Evolutionary conservation across 2,113 vertebrate genomes (phyloP), one percentile per base, ranked within the genome.

Genomic region (Promerops cafer): DNA sequence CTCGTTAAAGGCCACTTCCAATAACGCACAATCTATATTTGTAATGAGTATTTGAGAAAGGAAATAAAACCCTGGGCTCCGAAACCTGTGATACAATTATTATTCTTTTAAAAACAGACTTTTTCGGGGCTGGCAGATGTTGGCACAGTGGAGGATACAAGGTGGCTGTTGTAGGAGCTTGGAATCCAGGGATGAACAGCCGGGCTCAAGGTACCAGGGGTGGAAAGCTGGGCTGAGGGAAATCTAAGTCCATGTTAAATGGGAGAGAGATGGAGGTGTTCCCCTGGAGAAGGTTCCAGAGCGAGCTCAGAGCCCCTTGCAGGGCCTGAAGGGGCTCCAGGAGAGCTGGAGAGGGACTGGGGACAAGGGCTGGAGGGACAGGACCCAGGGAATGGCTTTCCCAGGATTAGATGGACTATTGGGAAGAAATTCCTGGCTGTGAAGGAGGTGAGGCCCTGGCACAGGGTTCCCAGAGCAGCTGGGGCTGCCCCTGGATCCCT

Each of bases 1-100:
- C 92, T 98, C 97, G 97, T 97, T 98, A 98, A 98, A 97, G 96
- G 97, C 97, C 96, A 95, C 97, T 97, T 98, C 82, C 97, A 98
- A 91, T 96, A 97, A 97, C 97, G 96, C 40, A 82, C 95, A 90
- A 85, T 93, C 97, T 97, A 79, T 96, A 89, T 95, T 89, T 97
- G 97, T 96, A 97, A 97, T 96, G 98, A 97, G 93, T 97, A 79
- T 98, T 98, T 97, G 97, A 98, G 96, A 83, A 97, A 97, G 97
- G 96, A 97, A 97, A 96, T 93, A 95, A 74, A 95, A 74, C 96
- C 97, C 97, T 39, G 83, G 57, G n/a, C 91, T 93, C 82, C 40
- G 83, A 97, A 97, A 96, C 93, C 96, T 52, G 88, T 42, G 75
- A 90, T 96, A 97, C 84, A 61, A 80, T 89, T 92, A 94, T 96